Evolutionary conservation across 2,888 invertebrate species (phyloP), one percentile per base, ranked within the genome.

Genomic region (Sepioteuthis lessoniana): DNA sequence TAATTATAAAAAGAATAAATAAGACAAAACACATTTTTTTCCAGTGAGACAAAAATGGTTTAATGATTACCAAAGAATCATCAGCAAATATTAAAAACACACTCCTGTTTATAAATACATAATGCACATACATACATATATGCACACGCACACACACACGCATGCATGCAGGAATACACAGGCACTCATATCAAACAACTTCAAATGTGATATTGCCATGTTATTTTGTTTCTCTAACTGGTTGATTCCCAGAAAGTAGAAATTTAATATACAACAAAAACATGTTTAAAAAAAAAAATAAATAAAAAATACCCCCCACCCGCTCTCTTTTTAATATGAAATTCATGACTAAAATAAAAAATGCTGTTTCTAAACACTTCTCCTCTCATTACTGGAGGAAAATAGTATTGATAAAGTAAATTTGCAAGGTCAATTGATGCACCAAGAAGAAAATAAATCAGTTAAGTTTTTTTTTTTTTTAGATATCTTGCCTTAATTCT

Each of bases 111-210:
- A 42, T 91, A 50, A 50, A 35, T 13, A 35, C n/a, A n/a, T 47
- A 35, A 42, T 50, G 21, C 42, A 93, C 50, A 93, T 93, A 42
- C 47, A 93, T 47, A 93, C 47, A 93, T 47, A 93, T 46, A 46
- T 93, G 16, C 42, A 38, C 31, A 93, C 93, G 42, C 42, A 93
- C 50, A 47, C 93, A 93, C 35, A 93, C 93, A 93, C 31, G 47
- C 93, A 47, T 46, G 42, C 93, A 93, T 93, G 31, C 93, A 93
- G 37, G 42, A 37, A 93, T 93, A 93, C 93, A 93, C 50, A 93
- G 38, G 42, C 35, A 47, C 50, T 13, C 47, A 50, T 35, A 55
- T 28, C 38, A 91, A 91, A 25, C 46, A n/a, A 91, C 31, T 46
- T 42, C 16, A 46, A 46, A 46, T 35, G 91, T 91, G 25, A 46